These are phyloP conservation scores for Drosophila rubida DNA, from an alignment of 2,888 invertebrate genomes.

Conservation along the genomic window DNA sequence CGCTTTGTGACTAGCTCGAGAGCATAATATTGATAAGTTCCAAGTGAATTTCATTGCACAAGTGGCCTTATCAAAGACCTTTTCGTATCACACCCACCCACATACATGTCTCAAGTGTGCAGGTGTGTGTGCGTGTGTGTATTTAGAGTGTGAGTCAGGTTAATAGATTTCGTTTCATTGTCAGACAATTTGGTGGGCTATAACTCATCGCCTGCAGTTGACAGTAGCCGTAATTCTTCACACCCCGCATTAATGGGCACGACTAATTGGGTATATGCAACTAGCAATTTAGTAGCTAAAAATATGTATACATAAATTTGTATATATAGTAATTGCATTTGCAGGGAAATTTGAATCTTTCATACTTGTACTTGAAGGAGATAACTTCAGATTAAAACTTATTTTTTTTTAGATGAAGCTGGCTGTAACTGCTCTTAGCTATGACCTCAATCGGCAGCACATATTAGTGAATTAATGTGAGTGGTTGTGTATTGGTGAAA, in stretches of 20 bases:
- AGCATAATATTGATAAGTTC: conserved; percentile 39
- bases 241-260: neutral
- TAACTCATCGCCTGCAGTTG: conserved; percentile 7
- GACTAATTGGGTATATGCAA: neutral
- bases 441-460: neutral
- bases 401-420: too few relatives aligned
- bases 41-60: conserved; percentile 25
- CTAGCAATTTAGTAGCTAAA: neutral
- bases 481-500: neutral
- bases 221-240: neutral
- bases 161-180: conserved; percentile 2
- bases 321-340: too few relatives aligned
- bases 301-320: too few relatives aligned
- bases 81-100: neutral
- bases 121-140: conserved; percentile 4
- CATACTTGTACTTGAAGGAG: too few relatives aligned
- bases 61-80: conserved; percentile 41
- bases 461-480: neutral
- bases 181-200: conserved; percentile 2
- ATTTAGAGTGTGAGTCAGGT: conserved; percentile 27
- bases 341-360: too few relatives aligned
- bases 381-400: too few relatives aligned
- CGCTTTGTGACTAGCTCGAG: conserved; percentile 17
- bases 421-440: neutral
- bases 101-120: neutral